Percentiles rank a stretch among this genome's conserved stretches.
Conservation (phyloP, 2,113 vertebrate species). For the Cephalopterus ornatus region DNA sequence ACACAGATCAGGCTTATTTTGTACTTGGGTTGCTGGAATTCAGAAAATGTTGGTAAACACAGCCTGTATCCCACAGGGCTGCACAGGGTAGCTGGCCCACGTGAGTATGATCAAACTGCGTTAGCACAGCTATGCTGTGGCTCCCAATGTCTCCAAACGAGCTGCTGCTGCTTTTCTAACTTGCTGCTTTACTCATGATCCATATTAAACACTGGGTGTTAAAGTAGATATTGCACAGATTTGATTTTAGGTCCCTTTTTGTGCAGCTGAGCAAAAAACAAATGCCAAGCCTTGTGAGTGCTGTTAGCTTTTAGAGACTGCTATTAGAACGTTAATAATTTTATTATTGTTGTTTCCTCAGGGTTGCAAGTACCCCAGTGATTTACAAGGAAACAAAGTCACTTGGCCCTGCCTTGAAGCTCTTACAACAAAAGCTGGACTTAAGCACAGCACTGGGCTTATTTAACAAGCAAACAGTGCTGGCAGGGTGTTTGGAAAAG, state of each 20-base stretch:
- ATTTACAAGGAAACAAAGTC: slow-evolving; percentile 37
- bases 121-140: not conserved
- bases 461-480: slow-evolving; percentile 55
- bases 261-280: slow-evolving; percentile 37
- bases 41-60: slow-evolving; percentile 9
- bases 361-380: not conserved
- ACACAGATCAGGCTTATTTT: not conserved
- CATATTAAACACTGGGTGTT: slow-evolving; percentile 39
- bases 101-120: not conserved
- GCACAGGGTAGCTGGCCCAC: not conserved
- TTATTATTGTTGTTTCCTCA: slow-evolving; percentile 41
- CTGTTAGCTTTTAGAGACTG: slow-evolving; percentile 15
- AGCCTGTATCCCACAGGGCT: not conserved
- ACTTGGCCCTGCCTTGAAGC: slow-evolving; percentile 6
- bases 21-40: not conserved
- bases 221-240: slow-evolving; percentile 34
- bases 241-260: slow-evolving; percentile 41
- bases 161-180: not conserved
- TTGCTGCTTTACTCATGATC: slow-evolving; percentile 40
- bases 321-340: slow-evolving; percentile 50
- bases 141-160: not conserved
- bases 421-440: slow-evolving; percentile 39
- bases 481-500: slow-evolving; percentile 44
- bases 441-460: slow-evolving; percentile 53
- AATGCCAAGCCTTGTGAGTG: not conserved